These are phyloP conservation scores for Acronicta alni DNA, from an alignment of 2,888 invertebrate species.

Conservation along the genomic window DNA sequence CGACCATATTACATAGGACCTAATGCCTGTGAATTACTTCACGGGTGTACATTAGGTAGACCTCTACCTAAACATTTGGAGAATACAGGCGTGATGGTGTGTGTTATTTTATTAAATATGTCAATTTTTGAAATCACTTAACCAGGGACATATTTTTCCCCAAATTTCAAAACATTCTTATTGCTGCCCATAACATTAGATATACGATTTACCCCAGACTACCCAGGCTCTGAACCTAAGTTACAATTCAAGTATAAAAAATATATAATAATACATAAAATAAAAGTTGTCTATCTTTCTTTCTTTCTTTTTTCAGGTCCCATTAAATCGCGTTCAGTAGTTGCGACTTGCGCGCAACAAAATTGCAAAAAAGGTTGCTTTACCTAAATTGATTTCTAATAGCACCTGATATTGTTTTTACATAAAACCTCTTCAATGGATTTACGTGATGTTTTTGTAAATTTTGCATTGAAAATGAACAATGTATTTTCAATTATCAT, in stretches of 20 bases:
- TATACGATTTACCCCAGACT: conserved; percentile 12
- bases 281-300: too few species aligned
- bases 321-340: conserved; percentile 48
- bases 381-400: conserved; percentile 32
- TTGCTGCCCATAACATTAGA: conserved; percentile 14
- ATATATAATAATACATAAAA: too few species aligned
- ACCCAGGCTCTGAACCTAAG: conserved; percentile 14
- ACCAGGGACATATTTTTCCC: too few species aligned
- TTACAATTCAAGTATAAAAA: conserved; percentile 45
- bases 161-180: too few species aligned
- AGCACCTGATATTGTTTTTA: conserved; percentile 23
- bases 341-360: conserved; percentile 48
- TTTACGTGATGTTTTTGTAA: conserved; percentile 13
- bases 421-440: conserved; percentile 11
- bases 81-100: too few species aligned
- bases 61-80: too few species aligned
- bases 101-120: too few species aligned
- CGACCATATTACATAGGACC: too few species aligned
- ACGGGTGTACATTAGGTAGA: too few species aligned
- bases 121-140: too few species aligned
- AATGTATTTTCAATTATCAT: conserved; percentile 3
- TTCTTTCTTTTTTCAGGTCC: too few species aligned
- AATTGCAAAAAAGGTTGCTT: conserved; percentile 40
- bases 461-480: conserved; percentile 3
- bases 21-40: too few species aligned